A percentile compares a stretch with the other conserved stretches of the same genome.
phyloP scores from a whole-genome alignment of 2,888 invertebrate genomes.

The Vanessa cardui region DNA sequence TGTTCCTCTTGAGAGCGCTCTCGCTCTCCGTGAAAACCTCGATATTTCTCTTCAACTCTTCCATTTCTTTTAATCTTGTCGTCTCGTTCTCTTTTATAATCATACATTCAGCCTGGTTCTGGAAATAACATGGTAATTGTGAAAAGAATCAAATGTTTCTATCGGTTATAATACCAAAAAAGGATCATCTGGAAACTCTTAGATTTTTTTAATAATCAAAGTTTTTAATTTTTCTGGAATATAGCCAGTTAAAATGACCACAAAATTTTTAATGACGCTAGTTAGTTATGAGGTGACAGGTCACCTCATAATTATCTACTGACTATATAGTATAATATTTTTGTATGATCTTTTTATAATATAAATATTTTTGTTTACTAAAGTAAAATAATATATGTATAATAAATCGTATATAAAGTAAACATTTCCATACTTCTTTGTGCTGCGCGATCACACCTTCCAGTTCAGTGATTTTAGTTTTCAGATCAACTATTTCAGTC shows the following conservation, averaged over 20 bases:
- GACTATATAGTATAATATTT: too few relatives aligned
- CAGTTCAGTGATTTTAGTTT: conserved; percentile 79
- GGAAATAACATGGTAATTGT: conserved; percentile 41
- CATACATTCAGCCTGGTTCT: conserved; percentile 78
- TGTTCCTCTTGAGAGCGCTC: conserved; percentile 62
- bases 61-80: conserved; percentile 59
- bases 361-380: too few relatives aligned
- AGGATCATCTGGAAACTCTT: too few relatives aligned
- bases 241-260: too few relatives aligned
- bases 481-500: conserved; percentile 84
- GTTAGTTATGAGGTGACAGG: too few relatives aligned
- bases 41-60: conserved; percentile 65
- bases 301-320: too few relatives aligned
- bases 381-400: neutral
- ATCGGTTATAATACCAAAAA: too few relatives aligned
- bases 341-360: too few relatives aligned
- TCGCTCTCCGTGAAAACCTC: conserved; percentile 77
- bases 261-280: too few relatives aligned
- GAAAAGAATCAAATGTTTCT: neutral
- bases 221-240: too few relatives aligned
- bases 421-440: conserved; percentile 69
- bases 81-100: conserved; percentile 72
- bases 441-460: conserved; percentile 80
- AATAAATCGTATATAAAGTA: neutral
- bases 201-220: too few relatives aligned